Base-by-base conservation (phyloP, 2,888 invertebrate species). In the Byasa hedistus region DNA sequence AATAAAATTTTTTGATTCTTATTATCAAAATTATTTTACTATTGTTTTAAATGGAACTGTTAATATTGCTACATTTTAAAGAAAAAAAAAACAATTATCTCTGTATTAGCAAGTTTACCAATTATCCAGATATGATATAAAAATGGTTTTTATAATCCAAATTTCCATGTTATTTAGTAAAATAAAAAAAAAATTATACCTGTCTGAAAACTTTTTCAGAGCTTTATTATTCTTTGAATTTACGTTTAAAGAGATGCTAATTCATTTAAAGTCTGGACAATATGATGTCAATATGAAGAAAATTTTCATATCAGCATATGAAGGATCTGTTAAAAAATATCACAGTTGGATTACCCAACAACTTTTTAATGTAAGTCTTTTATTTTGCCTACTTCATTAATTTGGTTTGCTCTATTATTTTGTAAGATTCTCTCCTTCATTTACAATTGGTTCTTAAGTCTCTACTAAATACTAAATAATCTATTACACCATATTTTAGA, bases 281-380 rank as follows among this genome's bases (percentile, higher is more conserved):
- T 77, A 79, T 66, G 82, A 92, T 36, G 93, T 94, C 71, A 93
- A 93, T 77, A 87, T 96, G 76, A 93, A 93, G 65, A 92, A 92
- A 24, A 93, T 94, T 79, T 88, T 95, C 61, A 93, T 92, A 72
- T 85, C 90, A 68, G 94, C 96, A 0, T 96, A 96, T 81, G 93
- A 94, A 74, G 93, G 93, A 61, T 94, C 95, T 48, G 86, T 97
- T 23, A 95, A 95, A 80, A 93, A 92, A 69, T 94, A 95, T 79
- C 96, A 96, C 75, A 95, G 94, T 70, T 96, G 96, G 94, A 88
- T 96, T 75, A 94, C 95, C 4, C 95, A 95, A 78, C 94, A 95
- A 86, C 83, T 96, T 60, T 96, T 96, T 81, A 89, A 91, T 79
- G 96, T 96, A 91, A 89, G 91, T 89, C 68, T 44, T 55, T 7